A percentile compares a stretch with the other conserved stretches of the same genome.
Evolutionary conservation across 30 jellyfish, hydroid and myxozoan species (phyloP).

Genomic region (Pelagia noctiluca): DNA sequence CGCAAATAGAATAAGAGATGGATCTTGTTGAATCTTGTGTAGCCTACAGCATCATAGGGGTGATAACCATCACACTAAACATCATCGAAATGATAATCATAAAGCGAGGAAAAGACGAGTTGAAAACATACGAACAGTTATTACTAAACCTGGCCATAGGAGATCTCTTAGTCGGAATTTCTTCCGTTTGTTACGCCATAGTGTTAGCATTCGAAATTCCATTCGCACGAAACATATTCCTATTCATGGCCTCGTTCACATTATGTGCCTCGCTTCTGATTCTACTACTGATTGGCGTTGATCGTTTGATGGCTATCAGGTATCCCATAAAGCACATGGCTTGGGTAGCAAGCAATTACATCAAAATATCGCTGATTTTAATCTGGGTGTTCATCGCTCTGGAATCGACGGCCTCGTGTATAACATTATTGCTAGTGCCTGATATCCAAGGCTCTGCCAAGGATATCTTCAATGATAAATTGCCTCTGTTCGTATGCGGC

Average conservation of each 20-base stretch:
- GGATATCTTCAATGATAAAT: neutral
- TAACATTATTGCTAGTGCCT: neutral
- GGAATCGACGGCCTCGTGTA: slow-evolving; percentile 8
- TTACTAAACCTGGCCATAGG: slow-evolving; percentile 57
- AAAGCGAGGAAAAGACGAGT: slow-evolving; percentile 7
- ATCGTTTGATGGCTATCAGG: slow-evolving; percentile 56
- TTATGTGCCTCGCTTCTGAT: slow-evolving; percentile 51
- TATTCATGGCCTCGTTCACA: slow-evolving; percentile 55
- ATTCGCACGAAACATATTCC: slow-evolving; percentile 33
- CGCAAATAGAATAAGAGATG: neutral
- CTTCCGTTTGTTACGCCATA: slow-evolving; percentile 44
- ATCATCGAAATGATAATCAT: slow-evolving; percentile 24
- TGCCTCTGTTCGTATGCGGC: slow-evolving; percentile 13
- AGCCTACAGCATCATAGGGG: slow-evolving; percentile 34
- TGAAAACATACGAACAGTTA: slow-evolving; percentile 63
- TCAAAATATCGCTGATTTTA: neutral
- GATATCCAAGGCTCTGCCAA: neutral
- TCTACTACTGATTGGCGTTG: slow-evolving; percentile 53
- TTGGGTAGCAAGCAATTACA: slow-evolving; percentile 33
- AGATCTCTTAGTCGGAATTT: slow-evolving; percentile 53
- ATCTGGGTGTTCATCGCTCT: slow-evolving; percentile 30
- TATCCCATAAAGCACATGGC: slow-evolving; percentile 48
- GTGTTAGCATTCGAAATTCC: neutral
- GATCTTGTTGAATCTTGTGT: neutral
- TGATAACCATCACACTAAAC: slow-evolving; percentile 13